Evolutionary conservation across 2,888 invertebrate genomes (phyloP).

Genomic region (Acronicta alni): DNA sequence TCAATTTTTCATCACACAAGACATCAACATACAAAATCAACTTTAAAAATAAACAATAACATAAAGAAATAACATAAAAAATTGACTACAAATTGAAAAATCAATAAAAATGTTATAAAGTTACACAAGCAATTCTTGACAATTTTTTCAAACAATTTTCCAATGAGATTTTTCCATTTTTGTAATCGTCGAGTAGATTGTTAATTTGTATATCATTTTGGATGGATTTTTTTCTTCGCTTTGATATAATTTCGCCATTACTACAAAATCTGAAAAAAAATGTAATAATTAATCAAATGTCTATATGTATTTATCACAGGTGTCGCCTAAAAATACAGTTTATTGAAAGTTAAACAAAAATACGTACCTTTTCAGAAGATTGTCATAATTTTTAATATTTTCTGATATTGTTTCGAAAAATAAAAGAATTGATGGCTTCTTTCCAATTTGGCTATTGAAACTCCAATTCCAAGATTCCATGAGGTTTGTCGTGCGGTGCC

Average conservation of each 20-base stretch:
- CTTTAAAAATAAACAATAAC: too few relatives aligned
- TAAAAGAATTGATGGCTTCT: constrained; percentile 28
- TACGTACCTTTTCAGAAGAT: constrained; percentile 22
- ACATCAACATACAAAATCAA: too few relatives aligned
- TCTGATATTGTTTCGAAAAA: constrained; percentile 27
- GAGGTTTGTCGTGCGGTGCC: constrained; percentile 22
- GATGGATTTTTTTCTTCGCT: constrained; percentile 17
- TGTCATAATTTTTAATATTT: constrained; percentile 27
- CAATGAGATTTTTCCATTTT: constrained; percentile 18
- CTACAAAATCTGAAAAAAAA: constrained; percentile 15
- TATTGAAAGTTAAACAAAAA: constrained; percentile 10
- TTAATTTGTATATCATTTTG: constrained; percentile 12
- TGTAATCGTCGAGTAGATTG: constrained; percentile 10
- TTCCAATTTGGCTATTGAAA: constrained; percentile 19
- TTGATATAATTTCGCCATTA: constrained; percentile 2
- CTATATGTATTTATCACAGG: constrained; percentile 14
- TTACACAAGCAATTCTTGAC: constrained; percentile 2
- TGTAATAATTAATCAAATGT: constrained; percentile 20
- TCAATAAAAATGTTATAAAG: too few relatives aligned
- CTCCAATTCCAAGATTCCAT: constrained; percentile 22
- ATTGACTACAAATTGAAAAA: too few relatives aligned
- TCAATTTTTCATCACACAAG: too few relatives aligned
- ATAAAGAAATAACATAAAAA: too few relatives aligned
- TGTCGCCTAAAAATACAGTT: constrained; percentile 12
- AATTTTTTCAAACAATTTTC: constrained; percentile 17